A percentile compares a stretch with the other conserved stretches of the same genome.
Evolutionary conservation across 2,113 vertebrate species (phyloP).

Genomic region (Camelus dromedarius): DNA sequence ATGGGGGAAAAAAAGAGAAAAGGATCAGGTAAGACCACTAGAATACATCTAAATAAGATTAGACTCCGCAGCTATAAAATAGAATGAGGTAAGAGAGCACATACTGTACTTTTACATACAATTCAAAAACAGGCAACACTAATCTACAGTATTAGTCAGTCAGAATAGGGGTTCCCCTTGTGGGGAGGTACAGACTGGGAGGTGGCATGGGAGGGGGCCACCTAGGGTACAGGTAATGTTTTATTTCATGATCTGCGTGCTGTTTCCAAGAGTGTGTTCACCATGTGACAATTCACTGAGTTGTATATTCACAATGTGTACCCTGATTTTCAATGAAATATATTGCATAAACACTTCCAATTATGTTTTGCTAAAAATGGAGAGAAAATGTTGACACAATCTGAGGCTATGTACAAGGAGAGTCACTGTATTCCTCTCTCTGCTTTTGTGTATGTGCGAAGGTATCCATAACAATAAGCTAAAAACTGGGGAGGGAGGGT

Average conservation of each 20-base stretch:
- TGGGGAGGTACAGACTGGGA: not conserved
- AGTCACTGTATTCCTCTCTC: not conserved
- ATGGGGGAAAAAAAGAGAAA: not conserved
- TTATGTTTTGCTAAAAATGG: not conserved
- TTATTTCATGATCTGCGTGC: not conserved
- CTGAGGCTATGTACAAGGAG: not conserved
- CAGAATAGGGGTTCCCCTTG: not conserved
- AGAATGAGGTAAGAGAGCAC: not conserved
- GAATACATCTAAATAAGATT: not conserved
- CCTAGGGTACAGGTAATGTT: not conserved
- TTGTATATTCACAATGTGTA: not conserved
- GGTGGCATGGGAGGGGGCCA: not conserved
- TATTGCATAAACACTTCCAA: not conserved
- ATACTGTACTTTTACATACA: not conserved
- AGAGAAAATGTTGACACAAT: not conserved
- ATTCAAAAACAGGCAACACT: not conserved
- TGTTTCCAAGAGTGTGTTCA: not conserved
- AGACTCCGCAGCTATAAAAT: not conserved
- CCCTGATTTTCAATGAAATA: not conserved
- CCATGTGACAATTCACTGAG: not conserved
- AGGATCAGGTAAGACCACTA: not conserved
- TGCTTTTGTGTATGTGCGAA: constrained; percentile 1
- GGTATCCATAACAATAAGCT: not conserved
- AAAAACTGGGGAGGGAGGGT: not conserved
- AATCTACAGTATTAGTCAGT: not conserved